phyloP scores from a whole-genome alignment of 2,113 vertebrate species.

The Dipodomys stephensi region DNA sequence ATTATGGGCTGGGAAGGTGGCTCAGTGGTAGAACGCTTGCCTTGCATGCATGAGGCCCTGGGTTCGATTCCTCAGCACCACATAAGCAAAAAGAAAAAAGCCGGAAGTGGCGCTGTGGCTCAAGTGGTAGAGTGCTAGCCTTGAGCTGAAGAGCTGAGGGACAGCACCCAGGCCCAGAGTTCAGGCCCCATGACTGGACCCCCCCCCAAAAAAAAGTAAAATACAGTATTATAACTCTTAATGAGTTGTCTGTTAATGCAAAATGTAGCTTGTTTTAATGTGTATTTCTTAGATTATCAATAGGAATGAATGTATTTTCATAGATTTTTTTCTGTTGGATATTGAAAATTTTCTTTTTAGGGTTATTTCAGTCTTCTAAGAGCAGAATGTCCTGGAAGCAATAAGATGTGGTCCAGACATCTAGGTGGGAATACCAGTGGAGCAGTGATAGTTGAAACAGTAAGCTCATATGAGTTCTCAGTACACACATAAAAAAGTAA shows the following conservation, averaged over 20 bases:
- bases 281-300: conserved; percentile 29
- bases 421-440: neutral
- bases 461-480: neutral
- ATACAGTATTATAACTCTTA: neutral
- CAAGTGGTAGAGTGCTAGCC: no score
- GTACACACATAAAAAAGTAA: neutral
- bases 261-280: neutral
- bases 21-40: no score
- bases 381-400: neutral
- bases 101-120: no score
- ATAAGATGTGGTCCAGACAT: neutral
- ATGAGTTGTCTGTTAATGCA: neutral
- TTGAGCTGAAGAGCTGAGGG: no score
- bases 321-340: neutral
- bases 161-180: no score
- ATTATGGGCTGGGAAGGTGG: no score
- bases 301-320: conserved; percentile 16
- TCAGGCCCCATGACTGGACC: no score
- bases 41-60: no score
- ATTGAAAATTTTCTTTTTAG: neutral
- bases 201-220: no score
- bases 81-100: no score
- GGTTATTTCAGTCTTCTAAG: conserved; percentile 1
- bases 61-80: no score
- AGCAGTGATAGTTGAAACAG: neutral